A percentile compares a stretch with the other conserved stretches of the same genome.
phyloP scores from a whole-genome alignment of 2,888 invertebrate species.

The Orthonevra nobilis region DNA sequence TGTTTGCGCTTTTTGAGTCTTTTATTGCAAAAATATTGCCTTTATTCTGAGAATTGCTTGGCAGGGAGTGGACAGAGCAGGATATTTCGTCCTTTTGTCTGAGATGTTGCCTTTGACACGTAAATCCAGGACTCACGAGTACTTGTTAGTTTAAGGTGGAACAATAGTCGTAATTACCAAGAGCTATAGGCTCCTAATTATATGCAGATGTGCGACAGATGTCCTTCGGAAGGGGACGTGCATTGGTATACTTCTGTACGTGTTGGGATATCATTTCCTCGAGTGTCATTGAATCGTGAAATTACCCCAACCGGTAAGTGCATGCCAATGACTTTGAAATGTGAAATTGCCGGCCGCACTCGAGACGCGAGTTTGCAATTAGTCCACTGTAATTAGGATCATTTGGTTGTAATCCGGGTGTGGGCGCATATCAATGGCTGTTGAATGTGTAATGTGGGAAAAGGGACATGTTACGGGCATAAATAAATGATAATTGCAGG shows the following conservation, averaged over 20 bases:
- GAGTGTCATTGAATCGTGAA: slow-evolving; percentile 26
- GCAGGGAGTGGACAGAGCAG: neutral
- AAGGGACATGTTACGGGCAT: too few species aligned
- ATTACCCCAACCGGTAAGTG: slow-evolving; percentile 6
- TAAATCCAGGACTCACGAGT: neutral
- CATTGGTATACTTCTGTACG: slow-evolving; percentile 10
- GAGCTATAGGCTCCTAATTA: slow-evolving; percentile 35
- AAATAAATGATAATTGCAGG: too few species aligned
- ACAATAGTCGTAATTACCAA: slow-evolving; percentile 42
- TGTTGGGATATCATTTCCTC: slow-evolving; percentile 35
- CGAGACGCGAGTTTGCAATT: slow-evolving; percentile 6
- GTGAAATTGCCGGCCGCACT: neutral
- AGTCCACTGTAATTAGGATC: too few species aligned
- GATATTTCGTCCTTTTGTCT: slow-evolving; percentile 6
- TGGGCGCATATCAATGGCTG: too few species aligned
- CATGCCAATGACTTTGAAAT: slow-evolving; percentile 8
- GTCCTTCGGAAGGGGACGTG: slow-evolving; percentile 3
- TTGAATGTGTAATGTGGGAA: too few species aligned
- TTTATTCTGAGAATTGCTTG: neutral
- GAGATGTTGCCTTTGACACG: neutral
- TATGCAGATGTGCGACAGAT: slow-evolving; percentile 14
- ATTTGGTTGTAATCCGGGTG: too few species aligned
- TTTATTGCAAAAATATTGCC: slow-evolving; percentile 8
- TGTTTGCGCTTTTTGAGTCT: slow-evolving; percentile 35
- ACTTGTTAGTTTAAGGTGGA: slow-evolving; percentile 1